A percentile compares a stretch with the other conserved stretches of the same genome.
These are phyloP conservation scores for Neuroscelio doddi DNA, from an alignment of 2,888 invertebrate genomes.

Conservation along the genomic window DNA sequence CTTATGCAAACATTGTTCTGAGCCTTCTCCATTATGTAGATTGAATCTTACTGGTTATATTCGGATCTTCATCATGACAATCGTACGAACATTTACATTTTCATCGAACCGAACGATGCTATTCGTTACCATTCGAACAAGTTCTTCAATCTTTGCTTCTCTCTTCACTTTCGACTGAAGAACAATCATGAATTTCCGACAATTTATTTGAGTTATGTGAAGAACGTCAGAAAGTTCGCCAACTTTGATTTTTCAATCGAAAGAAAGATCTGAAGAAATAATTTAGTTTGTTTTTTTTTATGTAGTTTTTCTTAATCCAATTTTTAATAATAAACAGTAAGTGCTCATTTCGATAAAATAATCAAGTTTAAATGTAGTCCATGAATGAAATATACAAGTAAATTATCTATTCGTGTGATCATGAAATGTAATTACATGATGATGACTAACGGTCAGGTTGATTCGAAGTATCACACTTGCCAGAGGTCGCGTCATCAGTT, in stretches of 20 bases:
- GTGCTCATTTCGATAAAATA: too few relatives aligned
- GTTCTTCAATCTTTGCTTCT: conserved; percentile 43
- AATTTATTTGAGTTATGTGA: conserved; percentile 35
- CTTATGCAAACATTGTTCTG: conserved; percentile 68
- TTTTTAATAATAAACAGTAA: too few relatives aligned
- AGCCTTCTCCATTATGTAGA: conserved; percentile 71
- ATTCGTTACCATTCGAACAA: conserved; percentile 47
- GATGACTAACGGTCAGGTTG: conserved; percentile 29
- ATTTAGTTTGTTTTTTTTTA: too few relatives aligned
- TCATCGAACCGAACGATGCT: conserved; percentile 50
- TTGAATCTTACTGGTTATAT: conserved; percentile 66
- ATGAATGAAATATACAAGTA: too few relatives aligned
- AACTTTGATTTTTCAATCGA: conserved; percentile 63
- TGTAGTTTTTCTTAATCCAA: too few relatives aligned
- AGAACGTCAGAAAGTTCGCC: conserved; percentile 26
- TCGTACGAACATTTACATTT: conserved; percentile 48
- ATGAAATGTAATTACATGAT: conserved; percentile 34
- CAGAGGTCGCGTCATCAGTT: conserved; percentile 63
- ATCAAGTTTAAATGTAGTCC: too few relatives aligned
- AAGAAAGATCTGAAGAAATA: conserved; percentile 31
- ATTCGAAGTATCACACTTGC: conserved; percentile 48
- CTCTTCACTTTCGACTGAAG: conserved; percentile 45
- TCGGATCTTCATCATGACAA: conserved; percentile 43
- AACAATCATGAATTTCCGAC: conserved; percentile 41
- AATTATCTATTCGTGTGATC: conserved; percentile 13